These are phyloP conservation scores for Chrysina gloriosa DNA, from an alignment of 2,888 invertebrate genomes.

Conservation along the genomic window DNA sequence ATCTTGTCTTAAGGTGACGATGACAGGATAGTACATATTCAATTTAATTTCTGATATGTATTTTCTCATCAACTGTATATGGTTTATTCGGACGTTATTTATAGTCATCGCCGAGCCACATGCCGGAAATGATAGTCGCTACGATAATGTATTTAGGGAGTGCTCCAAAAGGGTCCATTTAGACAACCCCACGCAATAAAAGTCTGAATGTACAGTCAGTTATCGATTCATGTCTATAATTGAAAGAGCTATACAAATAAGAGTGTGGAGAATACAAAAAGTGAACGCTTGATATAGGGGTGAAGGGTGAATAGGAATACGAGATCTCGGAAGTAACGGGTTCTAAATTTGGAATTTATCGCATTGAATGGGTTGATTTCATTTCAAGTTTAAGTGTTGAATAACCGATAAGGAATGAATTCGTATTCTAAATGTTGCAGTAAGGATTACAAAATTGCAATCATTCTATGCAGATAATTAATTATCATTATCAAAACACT, in stretches of 20 bases:
- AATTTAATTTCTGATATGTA: neutral
- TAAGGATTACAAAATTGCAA: too few species aligned
- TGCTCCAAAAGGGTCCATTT: neutral
- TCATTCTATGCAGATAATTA: too few species aligned
- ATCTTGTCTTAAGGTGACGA: neutral
- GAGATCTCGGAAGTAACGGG: too few species aligned
- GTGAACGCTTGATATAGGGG: neutral
- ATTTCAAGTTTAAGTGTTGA: too few species aligned
- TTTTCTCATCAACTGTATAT: neutral
- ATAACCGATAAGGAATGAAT: too few species aligned
- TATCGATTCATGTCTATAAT: neutral
- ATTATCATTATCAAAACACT: too few species aligned
- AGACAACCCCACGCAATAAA: constrained; percentile 15
- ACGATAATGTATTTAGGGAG: constrained; percentile 14
- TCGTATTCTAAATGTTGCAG: too few species aligned
- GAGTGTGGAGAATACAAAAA: neutral
- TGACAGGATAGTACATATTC: too few species aligned
- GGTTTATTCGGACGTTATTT: neutral
- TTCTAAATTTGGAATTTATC: too few species aligned
- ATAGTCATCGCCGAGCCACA: constrained; percentile 18
- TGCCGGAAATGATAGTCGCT: constrained; percentile 21
- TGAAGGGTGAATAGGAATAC: too few species aligned
- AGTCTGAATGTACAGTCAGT: neutral
- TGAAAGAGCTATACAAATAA: neutral
- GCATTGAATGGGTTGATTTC: too few species aligned